Conservation (phyloP, 1,140 invertebrate species). For the Magallana gigas region DNA sequence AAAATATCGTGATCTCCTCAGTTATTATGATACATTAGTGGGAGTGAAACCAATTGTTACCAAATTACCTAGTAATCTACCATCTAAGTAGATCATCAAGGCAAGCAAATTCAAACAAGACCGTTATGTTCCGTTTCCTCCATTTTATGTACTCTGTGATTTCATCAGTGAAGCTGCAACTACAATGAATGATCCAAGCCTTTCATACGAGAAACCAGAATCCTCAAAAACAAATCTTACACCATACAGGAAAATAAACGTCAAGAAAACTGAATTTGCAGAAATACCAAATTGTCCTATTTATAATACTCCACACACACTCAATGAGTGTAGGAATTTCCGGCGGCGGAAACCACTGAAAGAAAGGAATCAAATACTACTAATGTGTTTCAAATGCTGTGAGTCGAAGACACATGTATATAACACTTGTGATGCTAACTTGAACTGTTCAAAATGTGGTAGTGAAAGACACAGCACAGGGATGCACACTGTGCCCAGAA, state of each 20-base stretch:
- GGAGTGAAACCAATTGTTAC: constrained; percentile 52
- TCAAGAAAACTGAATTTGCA: background rate
- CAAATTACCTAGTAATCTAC: constrained; percentile 42
- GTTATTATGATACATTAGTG: constrained; percentile 59
- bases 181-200: constrained; percentile 53
- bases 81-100: constrained; percentile 48
- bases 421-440: background rate
- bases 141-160: constrained; percentile 45
- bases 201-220: background rate
- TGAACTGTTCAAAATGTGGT: background rate
- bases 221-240: background rate
- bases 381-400: constrained; percentile 43
- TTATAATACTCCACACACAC: background rate
- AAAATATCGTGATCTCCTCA: constrained; percentile 26
- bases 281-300: background rate
- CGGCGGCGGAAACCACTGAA: too few species aligned
- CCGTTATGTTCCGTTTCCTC: constrained; percentile 48
- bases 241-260: background rate
- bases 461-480: constrained; percentile 23
- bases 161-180: constrained; percentile 44
- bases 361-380: constrained; percentile 26
- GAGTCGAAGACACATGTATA: background rate
- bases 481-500: background rate
- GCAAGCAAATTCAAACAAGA: constrained; percentile 49
- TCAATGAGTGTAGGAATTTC: constrained; percentile 28